Percentiles rank a stretch among this genome's conserved stretches.
phyloP scores from a whole-genome alignment of 2,888 invertebrate species.

The Rotaria sp. region DNA sequence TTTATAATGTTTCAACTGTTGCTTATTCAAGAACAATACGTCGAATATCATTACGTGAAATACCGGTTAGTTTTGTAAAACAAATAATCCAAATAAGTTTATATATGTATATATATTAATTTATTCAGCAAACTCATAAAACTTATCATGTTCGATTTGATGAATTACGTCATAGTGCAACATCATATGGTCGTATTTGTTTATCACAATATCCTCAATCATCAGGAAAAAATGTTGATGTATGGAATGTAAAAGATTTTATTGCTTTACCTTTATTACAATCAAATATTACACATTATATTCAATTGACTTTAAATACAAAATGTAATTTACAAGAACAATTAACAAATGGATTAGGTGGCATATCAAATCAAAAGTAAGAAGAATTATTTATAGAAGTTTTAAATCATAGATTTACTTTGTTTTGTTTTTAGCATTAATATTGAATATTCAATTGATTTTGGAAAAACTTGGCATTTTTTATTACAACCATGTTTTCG shows the following conservation, averaged over 20 bases:
- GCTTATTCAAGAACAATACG: not conserved
- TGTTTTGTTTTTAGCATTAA: not conserved
- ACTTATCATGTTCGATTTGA: not conserved
- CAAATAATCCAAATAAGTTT: no score
- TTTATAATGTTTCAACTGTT: constrained; percentile 21
- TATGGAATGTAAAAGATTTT: not conserved
- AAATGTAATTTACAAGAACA: not conserved
- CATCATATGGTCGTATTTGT: constrained; percentile 13
- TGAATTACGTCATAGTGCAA: not conserved
- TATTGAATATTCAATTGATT: not conserved
- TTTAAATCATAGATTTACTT: not conserved
- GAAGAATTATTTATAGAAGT: not conserved
- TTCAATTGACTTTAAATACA: constrained; percentile 6
- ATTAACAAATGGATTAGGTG: not conserved
- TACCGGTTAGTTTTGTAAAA: not conserved
- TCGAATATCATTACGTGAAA: not conserved
- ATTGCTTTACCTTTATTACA: not conserved
- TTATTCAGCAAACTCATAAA: not conserved
- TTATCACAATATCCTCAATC: constrained; percentile 17
- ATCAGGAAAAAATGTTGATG: constrained; percentile 4
- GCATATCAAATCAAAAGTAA: not conserved
- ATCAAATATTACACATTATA: constrained; percentile 11
- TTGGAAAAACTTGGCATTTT: not conserved
- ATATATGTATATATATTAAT: no score
- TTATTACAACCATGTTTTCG: constrained; percentile 3